These are phyloP conservation scores for Anthopleura sola DNA, from an alignment of 64 coral and sea anemone species.

Conservation along the genomic window DNA sequence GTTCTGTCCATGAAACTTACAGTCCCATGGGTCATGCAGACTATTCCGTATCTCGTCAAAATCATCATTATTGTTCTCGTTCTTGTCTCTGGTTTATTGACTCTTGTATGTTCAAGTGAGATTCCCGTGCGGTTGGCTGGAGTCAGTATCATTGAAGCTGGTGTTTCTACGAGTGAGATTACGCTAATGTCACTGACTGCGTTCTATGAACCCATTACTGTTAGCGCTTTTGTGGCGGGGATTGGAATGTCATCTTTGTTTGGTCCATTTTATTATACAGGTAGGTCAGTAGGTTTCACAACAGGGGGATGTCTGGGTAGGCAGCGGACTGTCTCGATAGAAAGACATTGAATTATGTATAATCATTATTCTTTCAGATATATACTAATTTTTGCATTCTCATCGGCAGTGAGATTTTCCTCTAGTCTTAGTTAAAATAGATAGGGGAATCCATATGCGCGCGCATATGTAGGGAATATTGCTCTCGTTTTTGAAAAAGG, in stretches of 20 bases:
- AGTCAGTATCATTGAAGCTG: constrained; percentile 42
- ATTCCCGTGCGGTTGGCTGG: constrained; percentile 37
- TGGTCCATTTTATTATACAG: constrained; percentile 59
- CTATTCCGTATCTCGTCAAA: constrained; percentile 28
- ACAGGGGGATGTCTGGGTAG: neutral
- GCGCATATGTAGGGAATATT: too few relatives aligned
- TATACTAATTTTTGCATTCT: too few relatives aligned
- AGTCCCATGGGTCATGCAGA: constrained; percentile 37
- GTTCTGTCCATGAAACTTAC: constrained; percentile 26
- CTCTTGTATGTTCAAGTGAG: constrained; percentile 10
- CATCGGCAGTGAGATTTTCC: too few relatives aligned
- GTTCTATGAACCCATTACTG: constrained; percentile 54
- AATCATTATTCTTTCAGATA: too few relatives aligned
- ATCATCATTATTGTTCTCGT: constrained; percentile 29
- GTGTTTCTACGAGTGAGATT: constrained; percentile 54
- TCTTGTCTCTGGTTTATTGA: constrained; percentile 25
- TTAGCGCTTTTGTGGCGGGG: constrained; percentile 52
- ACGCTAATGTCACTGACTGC: constrained; percentile 44
- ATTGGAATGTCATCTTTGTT: constrained; percentile 36
- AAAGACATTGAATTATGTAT: too few relatives aligned
- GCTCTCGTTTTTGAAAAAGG: too few relatives aligned
- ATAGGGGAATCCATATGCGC: too few relatives aligned
- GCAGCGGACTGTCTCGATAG: too few relatives aligned
- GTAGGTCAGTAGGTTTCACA: constrained; percentile 14
- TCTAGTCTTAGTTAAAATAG: too few relatives aligned